Evolutionary conservation across 2,113 vertebrate genomes (phyloP), one percentile per base, ranked within the genome.

Genomic region (Anolis sagrei): DNA sequence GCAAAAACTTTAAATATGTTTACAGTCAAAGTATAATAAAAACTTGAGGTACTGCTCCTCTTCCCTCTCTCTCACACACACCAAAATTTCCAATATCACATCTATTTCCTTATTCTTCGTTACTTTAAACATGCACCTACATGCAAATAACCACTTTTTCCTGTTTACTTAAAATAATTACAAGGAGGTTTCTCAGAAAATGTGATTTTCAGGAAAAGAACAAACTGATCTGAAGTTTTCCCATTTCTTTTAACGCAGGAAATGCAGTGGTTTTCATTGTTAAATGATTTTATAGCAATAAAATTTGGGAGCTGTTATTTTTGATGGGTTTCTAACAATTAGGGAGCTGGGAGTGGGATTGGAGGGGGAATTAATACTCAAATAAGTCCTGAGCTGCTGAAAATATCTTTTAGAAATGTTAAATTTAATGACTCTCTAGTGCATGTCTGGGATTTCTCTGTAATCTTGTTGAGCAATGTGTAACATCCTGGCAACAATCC

Each of bases 131-230:
- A 90, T 48, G 88, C 23, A 91, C 81, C 91, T 39, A 86, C 85
- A 88, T 91, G 92, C 86, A 95, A 95, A 96, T 92, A 95, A 95
- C 87, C 94, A 89, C 66, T 92, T 91, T 44, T 95, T 95, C 91
- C 91, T 95, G 91, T 95, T 95, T 95, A 95, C 1, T 61, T 93
- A 90, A 91, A 93, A 92, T 86, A 91, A 94, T 92, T 94, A 4
- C 54, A 58, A 92, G 82, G 82, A 91, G 90, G 92, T 94, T 93
- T 94, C 93, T 92, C 92, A 93, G 83, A 92, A 90, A 93, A 93
- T 90, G 91, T 93, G 86, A 96, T 91, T 95, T 95, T 94, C 89
- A 93, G 95, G 95, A 94, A 95, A 95, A 54, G 73, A 58, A 90
- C 85, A 91, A 94, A 92, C 87, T 90, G 93, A 95, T 91, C 90